Conservation (phyloP, 2,797 vertebrate species). For the Ambastaia sidthimunki region DNA sequence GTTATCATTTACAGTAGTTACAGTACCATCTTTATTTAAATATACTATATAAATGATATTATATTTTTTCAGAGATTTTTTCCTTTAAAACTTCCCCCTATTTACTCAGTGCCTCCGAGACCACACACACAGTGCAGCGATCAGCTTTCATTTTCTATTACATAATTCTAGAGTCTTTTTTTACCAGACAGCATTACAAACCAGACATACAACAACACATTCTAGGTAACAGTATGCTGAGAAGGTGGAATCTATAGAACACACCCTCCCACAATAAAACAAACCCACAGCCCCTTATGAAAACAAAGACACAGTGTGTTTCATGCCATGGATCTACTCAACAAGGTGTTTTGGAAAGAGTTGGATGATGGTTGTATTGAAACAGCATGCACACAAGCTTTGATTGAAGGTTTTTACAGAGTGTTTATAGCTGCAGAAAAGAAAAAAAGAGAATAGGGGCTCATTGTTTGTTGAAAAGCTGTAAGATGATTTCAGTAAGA, state of each 20-base stretch:
- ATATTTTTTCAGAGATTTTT: background rate
- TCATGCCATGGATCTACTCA: slow-evolving; percentile 41
- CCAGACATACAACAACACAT: slow-evolving; percentile 44
- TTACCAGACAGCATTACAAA: slow-evolving; percentile 62
- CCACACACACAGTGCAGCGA: slow-evolving; percentile 54
- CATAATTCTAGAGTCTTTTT: slow-evolving; percentile 46
- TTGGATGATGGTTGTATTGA: slow-evolving; percentile 2
- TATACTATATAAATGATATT: background rate
- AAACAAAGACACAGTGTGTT: slow-evolving; percentile 63
- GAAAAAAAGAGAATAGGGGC: slow-evolving; percentile 27
- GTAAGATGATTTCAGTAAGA: slow-evolving; percentile 10
- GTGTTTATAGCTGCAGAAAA: slow-evolving; percentile 26
- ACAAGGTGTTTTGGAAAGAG: slow-evolving; percentile 18
- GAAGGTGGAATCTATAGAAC: slow-evolving; percentile 47
- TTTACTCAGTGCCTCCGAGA: slow-evolving; percentile 42
- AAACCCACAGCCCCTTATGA: slow-evolving; percentile 52
- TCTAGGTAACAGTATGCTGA: slow-evolving; percentile 49
- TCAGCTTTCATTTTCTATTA: slow-evolving; percentile 42
- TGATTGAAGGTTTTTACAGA: slow-evolving; percentile 13
- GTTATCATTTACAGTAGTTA: background rate
- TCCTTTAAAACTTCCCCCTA: slow-evolving; percentile 14
- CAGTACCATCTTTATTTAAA: background rate
- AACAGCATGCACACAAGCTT: slow-evolving; percentile 15
- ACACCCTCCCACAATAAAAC: slow-evolving; percentile 56
- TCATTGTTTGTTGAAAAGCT: slow-evolving; percentile 48